phyloP scores from a whole-genome alignment of 2,113 vertebrate genomes.

The Dendropsophus ebraccatus region DNA sequence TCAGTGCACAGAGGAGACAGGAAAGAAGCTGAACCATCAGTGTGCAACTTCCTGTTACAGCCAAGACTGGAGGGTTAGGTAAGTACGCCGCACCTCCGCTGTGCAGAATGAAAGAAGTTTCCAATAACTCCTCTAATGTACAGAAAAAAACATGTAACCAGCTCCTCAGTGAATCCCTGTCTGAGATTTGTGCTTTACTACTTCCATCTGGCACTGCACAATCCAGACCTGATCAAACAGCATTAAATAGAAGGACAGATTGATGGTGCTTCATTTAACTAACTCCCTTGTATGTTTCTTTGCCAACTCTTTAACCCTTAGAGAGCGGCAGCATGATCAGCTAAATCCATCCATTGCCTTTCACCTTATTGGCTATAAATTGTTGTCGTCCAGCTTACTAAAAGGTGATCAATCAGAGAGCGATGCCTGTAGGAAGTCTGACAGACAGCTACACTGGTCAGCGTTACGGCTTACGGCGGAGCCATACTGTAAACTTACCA shows the following conservation, averaged over 20 bases:
- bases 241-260: background rate
- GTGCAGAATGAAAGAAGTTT: too few relatives aligned
- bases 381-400: background rate
- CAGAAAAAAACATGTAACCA: too few relatives aligned
- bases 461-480: background rate
- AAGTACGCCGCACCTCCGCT: too few relatives aligned
- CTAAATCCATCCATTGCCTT: background rate
- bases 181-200: too few relatives aligned
- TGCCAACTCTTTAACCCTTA: background rate
- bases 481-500: background rate
- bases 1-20: too few relatives aligned
- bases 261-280: background rate
- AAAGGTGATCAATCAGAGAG: background rate
- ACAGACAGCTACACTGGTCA: background rate
- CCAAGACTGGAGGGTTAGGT: too few relatives aligned
- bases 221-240: too few relatives aligned
- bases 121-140: too few relatives aligned
- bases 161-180: too few relatives aligned
- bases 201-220: too few relatives aligned
- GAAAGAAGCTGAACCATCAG: too few relatives aligned
- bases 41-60: too few relatives aligned
- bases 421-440: background rate
- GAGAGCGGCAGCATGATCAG: background rate
- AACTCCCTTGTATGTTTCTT: background rate
- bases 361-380: background rate